Evolutionary conservation across 2,113 vertebrate genomes (phyloP).

Genomic region (Hyaena hyaena): DNA sequence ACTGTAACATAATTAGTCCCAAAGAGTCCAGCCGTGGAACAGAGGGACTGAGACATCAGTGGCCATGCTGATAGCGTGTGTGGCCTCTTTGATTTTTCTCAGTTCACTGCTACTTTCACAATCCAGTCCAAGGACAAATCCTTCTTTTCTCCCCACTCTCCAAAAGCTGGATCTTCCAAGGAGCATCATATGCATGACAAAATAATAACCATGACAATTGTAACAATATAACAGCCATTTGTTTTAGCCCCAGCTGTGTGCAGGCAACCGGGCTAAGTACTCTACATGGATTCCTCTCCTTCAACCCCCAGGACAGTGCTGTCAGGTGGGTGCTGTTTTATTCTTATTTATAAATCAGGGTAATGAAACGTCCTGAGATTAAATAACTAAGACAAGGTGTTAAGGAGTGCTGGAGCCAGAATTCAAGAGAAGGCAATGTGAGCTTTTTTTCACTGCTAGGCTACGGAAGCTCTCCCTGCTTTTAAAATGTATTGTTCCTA

Average conservation of each 20-base stretch:
- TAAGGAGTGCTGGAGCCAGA: not conserved
- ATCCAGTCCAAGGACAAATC: not conserved
- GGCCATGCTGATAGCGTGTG: not conserved
- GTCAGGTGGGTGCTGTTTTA: not conserved
- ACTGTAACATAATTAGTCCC: not conserved
- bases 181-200: not conserved
- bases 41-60: not conserved
- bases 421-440: not conserved
- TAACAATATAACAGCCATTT: not conserved
- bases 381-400: not conserved
- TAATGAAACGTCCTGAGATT: not conserved
- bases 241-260: too few species aligned
- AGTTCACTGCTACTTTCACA: conserved; percentile 17
- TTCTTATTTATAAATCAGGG: not conserved
- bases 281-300: not conserved
- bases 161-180: not conserved
- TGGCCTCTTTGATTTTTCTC: conserved; percentile 40
- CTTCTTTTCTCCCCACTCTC: not conserved
- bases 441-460: not conserved
- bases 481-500: not conserved
- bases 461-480: not conserved
- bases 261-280: not conserved
- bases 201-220: rapidly evolving
- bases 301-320: rapidly evolving
- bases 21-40: not conserved